phyloP scores from a whole-genome alignment of 2,113 vertebrate species.

The Petaurus breviceps region DNA sequence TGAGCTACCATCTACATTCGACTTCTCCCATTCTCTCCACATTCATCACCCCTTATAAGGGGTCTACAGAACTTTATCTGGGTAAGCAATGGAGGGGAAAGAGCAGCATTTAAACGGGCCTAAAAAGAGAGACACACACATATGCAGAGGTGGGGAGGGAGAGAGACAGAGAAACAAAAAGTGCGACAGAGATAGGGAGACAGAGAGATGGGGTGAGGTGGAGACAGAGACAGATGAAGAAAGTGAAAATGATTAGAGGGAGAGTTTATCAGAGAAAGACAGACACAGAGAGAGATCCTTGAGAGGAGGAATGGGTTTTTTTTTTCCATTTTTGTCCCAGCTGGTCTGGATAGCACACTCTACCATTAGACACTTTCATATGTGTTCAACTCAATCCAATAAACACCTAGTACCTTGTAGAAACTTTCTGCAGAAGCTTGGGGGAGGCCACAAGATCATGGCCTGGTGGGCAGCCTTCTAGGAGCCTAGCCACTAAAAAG shows the following conservation, averaged over 20 bases:
- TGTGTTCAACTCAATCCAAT: not conserved
- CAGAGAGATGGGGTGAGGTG: no score
- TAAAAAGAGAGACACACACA: not conserved
- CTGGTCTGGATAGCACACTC: not conserved
- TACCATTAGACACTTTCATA: not conserved
- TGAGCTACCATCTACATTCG: not conserved
- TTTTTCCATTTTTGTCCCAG: not conserved
- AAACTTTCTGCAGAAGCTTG: not conserved
- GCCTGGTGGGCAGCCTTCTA: not conserved
- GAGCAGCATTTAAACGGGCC: no score
- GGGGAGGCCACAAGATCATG: not conserved
- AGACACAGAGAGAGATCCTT: not conserved
- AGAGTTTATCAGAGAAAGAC: no score
- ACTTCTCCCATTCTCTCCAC: not conserved
- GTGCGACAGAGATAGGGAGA: no score
- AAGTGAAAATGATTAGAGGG: no score
- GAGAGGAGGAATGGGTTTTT: not conserved
- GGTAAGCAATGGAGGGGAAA: not conserved
- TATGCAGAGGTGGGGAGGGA: not conserved
- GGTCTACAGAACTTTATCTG: not conserved
- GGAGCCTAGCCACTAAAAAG: no score
- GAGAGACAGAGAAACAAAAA: not conserved
- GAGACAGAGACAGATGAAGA: no score
- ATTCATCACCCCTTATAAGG: not conserved
- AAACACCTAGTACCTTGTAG: not conserved